These are phyloP conservation scores for Machaerirhynchus nigripectus DNA, from an alignment of 2,113 vertebrate species.

Conservation along the genomic window DNA sequence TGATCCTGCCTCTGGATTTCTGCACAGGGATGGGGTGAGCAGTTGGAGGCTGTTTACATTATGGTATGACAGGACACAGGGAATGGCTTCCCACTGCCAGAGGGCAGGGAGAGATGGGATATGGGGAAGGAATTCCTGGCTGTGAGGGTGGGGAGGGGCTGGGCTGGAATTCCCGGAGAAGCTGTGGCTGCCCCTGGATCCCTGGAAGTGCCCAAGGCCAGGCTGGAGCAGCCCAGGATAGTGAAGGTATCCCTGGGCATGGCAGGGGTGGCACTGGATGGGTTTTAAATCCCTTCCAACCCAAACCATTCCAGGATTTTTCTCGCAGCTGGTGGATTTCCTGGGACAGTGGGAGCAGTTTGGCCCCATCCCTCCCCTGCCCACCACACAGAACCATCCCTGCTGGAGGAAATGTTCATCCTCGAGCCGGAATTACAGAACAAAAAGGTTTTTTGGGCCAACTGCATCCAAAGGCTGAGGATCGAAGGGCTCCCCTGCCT, in stretches of 20 bases:
- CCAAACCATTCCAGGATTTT: not conserved
- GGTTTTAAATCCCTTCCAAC: not conserved
- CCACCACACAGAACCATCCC: not conserved
- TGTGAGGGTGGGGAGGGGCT: not conserved
- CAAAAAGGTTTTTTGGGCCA: not conserved
- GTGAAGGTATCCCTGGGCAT: not conserved
- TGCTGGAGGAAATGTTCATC: not conserved
- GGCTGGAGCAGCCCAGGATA: rapidly evolving
- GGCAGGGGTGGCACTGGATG: not conserved
- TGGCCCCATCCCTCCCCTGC: not conserved
- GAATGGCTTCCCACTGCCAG: not conserved
- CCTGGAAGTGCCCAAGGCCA: not conserved
- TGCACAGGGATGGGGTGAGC: not conserved
- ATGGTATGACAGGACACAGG: not conserved
- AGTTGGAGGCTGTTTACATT: rapidly evolving
- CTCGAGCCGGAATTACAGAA: not conserved
- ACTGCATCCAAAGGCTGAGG: not conserved
- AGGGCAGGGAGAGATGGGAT: not conserved
- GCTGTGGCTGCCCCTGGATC: not conserved
- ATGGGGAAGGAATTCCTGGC: not conserved
- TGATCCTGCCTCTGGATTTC: not conserved
- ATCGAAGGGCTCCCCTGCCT: not conserved
- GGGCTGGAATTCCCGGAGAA: not conserved
- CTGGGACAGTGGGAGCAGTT: not conserved
- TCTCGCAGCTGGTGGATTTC: not conserved